These are phyloP conservation scores for Malacoctenus gilli DNA, from an alignment of 2,797 vertebrate species.

Conservation along the genomic window DNA sequence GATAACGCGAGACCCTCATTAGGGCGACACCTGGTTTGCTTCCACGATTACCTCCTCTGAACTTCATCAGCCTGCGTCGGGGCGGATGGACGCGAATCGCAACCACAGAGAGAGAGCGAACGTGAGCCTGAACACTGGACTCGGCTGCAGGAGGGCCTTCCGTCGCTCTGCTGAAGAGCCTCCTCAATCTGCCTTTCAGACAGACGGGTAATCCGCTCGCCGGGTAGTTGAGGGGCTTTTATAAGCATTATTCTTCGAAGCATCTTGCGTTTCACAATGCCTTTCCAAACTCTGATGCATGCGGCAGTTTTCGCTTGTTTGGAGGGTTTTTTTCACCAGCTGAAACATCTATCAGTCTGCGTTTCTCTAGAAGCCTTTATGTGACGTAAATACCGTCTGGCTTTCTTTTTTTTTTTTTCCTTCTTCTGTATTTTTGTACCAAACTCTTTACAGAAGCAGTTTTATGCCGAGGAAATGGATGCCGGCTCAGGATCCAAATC, in stretches of 20 bases:
- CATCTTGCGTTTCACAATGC: background rate
- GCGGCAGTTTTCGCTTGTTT: background rate
- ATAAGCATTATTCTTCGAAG: too few species aligned
- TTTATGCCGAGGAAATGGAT: constrained; percentile 1
- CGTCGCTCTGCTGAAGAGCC: too few species aligned
- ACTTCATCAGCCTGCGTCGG: too few species aligned
- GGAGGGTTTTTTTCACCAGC: background rate
- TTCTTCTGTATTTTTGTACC: background rate
- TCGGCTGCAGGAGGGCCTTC: too few species aligned
- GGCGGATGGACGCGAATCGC: too few species aligned
- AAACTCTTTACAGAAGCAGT: background rate
- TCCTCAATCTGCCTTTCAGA: too few species aligned
- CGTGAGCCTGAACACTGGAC: too few species aligned
- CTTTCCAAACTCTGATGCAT: constrained; percentile 7
- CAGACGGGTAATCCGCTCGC: constrained; percentile 8
- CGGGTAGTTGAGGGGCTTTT: too few species aligned
- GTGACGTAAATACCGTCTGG: constrained; percentile 1
- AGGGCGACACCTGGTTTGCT: constrained; percentile 12
- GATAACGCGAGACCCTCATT: constrained; percentile 38
- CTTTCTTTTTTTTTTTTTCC: background rate
- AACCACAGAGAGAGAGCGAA: too few species aligned
- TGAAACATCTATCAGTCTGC: constrained; percentile 20
- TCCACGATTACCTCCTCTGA: too few species aligned
- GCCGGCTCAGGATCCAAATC: constrained; percentile 3
- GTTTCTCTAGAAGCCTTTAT: constrained; percentile 15